Conservation (phyloP, 2,113 vertebrate species). For the Ariopsis seemanni region DNA sequence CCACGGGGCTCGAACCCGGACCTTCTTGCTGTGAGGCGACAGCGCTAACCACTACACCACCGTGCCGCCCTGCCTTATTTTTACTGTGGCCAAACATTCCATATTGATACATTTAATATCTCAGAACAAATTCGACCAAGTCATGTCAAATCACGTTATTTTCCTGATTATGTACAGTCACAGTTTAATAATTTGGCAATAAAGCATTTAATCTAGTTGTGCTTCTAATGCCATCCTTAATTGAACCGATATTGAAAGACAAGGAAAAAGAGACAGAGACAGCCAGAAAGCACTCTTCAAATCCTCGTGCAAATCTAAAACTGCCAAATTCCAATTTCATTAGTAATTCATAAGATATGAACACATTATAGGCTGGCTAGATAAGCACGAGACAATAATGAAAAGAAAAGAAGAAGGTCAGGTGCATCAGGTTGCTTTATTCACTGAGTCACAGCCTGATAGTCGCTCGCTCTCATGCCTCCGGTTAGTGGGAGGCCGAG, state of each 20-base stretch:
- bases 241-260: background rate
- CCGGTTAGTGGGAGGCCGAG: background rate
- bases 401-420: conserved; percentile 26
- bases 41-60: no score
- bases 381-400: conserved; percentile 41
- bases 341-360: conserved; percentile 43
- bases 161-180: background rate
- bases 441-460: conserved; percentile 60
- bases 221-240: background rate
- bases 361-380: conserved; percentile 6
- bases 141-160: background rate
- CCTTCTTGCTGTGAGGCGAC: no score
- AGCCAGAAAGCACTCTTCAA: conserved; percentile 14
- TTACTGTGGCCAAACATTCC: background rate
- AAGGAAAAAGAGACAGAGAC: conserved; percentile 39
- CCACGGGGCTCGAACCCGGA: no score
- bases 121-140: background rate
- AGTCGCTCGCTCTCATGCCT: conserved; percentile 32
- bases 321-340: conserved; percentile 2
- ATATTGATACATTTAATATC: background rate
- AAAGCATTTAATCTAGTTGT: background rate
- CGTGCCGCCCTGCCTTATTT: background rate
- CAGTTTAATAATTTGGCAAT: background rate
- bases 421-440: conserved; percentile 50
- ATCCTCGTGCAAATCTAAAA: background rate